Evolutionary conservation across 2,888 invertebrate species (phyloP).

Genomic region (Amaurobius ferox): DNA sequence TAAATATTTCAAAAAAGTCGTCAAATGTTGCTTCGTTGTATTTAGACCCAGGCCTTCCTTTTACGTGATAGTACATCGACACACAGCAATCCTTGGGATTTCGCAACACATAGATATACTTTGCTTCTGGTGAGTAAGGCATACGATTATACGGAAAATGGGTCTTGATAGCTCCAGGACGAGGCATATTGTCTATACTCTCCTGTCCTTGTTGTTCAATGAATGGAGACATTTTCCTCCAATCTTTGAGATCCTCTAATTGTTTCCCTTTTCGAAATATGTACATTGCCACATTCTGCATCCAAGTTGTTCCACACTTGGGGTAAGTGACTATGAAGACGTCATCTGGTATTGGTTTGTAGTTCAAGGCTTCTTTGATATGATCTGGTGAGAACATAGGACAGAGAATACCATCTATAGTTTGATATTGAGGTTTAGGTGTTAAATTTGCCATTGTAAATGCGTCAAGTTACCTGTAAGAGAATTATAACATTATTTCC

Average conservation of each 20-base stretch:
- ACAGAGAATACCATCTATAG: conserved; percentile 17
- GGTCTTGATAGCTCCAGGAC: conserved; percentile 73
- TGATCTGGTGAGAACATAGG: conserved; percentile 27
- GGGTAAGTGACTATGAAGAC: conserved; percentile 67
- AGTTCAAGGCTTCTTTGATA: conserved; percentile 39
- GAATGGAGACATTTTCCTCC: conserved; percentile 36
- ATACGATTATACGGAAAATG: conserved; percentile 75
- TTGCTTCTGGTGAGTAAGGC: conserved; percentile 65
- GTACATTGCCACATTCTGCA: conserved; percentile 41
- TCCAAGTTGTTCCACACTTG: conserved; percentile 73
- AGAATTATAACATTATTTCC: no score
- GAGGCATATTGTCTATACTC: conserved; percentile 23
- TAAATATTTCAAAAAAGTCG: conserved; percentile 78
- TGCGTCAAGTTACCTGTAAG: no score
- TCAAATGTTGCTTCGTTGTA: conserved; percentile 74
- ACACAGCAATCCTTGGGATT: conserved; percentile 79
- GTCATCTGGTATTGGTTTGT: conserved; percentile 60
- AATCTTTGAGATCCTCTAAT: conserved; percentile 1
- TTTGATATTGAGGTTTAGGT: conserved; percentile 13
- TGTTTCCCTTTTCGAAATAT: conserved; percentile 57
- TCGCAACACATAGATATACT: conserved; percentile 78
- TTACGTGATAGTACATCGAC: conserved; percentile 77
- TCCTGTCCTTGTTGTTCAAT: conserved; percentile 41
- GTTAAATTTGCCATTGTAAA: not conserved
- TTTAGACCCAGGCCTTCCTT: not conserved